These are phyloP conservation scores for Pleuronectes platessa DNA, from an alignment of 2,113 vertebrate species.

Conservation along the genomic window DNA sequence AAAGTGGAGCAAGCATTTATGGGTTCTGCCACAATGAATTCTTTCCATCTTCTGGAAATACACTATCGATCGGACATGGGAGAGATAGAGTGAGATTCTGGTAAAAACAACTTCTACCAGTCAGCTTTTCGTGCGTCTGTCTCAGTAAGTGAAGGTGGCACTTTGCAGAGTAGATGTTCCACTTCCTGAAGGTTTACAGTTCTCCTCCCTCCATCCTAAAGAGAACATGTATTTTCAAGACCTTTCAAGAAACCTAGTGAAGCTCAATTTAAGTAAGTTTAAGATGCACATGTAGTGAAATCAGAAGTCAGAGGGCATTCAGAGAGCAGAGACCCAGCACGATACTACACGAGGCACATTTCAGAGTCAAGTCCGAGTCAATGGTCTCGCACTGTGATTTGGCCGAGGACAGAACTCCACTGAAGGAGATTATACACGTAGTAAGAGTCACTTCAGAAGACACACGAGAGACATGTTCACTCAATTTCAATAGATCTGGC, in stretches of 20 bases:
- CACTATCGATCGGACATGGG: slow-evolving; percentile 6
- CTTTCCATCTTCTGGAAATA: slow-evolving; percentile 16
- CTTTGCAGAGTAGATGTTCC: too few relatives aligned
- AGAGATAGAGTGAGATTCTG: slow-evolving; percentile 1
- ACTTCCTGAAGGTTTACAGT: slow-evolving; percentile 7
- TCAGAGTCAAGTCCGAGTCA: slow-evolving; percentile 21
- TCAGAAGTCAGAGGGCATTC: slow-evolving; percentile 11
- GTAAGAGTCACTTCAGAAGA: slow-evolving; percentile 18
- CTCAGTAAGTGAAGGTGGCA: background rate
- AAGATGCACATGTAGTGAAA: background rate
- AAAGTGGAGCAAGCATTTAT: slow-evolving; percentile 22
- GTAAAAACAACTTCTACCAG: background rate
- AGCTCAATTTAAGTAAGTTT: background rate
- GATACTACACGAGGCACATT: slow-evolving; percentile 71
- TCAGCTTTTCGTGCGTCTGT: background rate
- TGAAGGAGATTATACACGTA: background rate
- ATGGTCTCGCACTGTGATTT: slow-evolving; percentile 18
- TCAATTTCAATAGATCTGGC: slow-evolving; percentile 19
- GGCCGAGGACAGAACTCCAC: slow-evolving; percentile 4
- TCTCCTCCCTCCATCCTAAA: background rate
- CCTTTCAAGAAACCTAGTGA: background rate
- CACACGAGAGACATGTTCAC: background rate
- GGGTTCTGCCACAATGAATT: slow-evolving; percentile 4
- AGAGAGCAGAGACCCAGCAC: slow-evolving; percentile 24
- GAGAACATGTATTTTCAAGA: background rate